Evolutionary conservation across 1,140 invertebrate genomes (phyloP), one percentile per base, ranked within the genome.

Genomic region (Drosophila novamexicana): DNA sequence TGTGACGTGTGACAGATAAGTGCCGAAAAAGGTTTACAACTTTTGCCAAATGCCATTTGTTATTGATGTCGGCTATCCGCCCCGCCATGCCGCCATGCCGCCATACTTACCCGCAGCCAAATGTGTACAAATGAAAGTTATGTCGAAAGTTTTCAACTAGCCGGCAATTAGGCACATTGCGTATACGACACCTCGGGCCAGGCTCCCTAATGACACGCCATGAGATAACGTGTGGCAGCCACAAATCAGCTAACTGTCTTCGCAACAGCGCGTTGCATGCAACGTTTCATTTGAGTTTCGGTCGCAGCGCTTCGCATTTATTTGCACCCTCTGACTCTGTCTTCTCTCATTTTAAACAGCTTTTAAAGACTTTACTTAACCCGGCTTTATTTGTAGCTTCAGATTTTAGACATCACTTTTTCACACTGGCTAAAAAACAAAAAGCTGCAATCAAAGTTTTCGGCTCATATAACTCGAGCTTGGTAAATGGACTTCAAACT

Each of bases 1-100:
- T 68, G 76, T 75, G 81, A 90, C 86, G 73, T 90, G 86, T 90
- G 85, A 90, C 86, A 90, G 86, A 90, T 90, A 90, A 90, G 85
- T 86, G 85, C 81, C 86, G 76, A 90, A 90, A 90, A 90, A 90
- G 85, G 85, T 86, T 90, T 90, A 82, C 82, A 90, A 90, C 78
- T 89, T 88, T 88, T 79, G 57, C 75, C 65, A 77, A 85, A 79
- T 79, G 71, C 56, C 77, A 89, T 89, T 90, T 90, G 90, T 89
- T 90, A 89, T 90, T 89, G 78, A 89, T 86, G 84, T 68, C 44
- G 53, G 18, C 14, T 42, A 3, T 10, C 5, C 3, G 14, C 7
- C 18, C 16, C 34, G 3, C 22, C 6, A 1, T 8, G 10, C 50
- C 10, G 7, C 22, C 7, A 1, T 18, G 18, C 16, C 34, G 3